Evolutionary conservation across 2,113 vertebrate species (phyloP).

Genomic region (Acinonyx jubatus): DNA sequence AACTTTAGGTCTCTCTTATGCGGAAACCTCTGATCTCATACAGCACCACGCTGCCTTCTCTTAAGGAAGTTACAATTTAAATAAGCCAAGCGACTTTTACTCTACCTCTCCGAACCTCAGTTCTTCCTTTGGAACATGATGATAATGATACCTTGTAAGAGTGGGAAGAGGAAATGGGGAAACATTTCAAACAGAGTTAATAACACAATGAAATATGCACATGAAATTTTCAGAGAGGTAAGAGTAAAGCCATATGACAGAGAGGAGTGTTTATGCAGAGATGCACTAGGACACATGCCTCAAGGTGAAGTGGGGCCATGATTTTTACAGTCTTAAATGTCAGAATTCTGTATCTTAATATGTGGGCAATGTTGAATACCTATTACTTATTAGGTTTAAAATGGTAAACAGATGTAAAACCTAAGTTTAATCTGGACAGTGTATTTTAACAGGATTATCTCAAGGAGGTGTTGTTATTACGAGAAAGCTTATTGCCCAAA

Average conservation of each 20-base stretch:
- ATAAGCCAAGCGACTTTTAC: background rate
- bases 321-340: background rate
- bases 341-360: background rate
- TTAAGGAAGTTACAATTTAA: conserved; percentile 15
- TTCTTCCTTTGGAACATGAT: background rate
- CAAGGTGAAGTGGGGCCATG: background rate
- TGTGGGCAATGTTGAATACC: background rate
- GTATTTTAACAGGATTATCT: background rate
- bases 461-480: background rate
- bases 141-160: background rate
- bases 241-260: background rate
- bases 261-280: background rate
- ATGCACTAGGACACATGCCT: background rate
- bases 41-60: background rate
- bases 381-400: background rate
- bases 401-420: background rate
- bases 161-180: background rate
- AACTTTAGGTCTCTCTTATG: background rate
- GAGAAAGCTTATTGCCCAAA: background rate
- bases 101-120: background rate
- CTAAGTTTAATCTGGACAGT: background rate
- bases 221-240: background rate
- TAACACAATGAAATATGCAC: background rate
- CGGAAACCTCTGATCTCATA: background rate
- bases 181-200: background rate